phyloP scores from a whole-genome alignment of 2,888 invertebrate species.

The Eupeodes latifasciatus region DNA sequence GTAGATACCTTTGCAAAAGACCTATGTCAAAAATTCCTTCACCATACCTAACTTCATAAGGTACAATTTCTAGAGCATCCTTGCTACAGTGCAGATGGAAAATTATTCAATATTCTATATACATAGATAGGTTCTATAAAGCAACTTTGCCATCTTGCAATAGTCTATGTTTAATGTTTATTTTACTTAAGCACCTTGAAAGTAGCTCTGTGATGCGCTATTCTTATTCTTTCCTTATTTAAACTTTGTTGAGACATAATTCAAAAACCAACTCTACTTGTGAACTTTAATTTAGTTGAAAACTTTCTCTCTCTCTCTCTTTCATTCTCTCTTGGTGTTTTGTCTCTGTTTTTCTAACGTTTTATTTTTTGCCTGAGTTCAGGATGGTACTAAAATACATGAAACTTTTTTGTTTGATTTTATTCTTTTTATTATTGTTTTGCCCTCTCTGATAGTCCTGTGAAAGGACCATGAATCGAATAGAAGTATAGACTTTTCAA shows the following conservation, averaged over 20 bases:
- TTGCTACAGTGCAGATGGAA: too few species aligned
- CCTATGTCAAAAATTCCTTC: too few species aligned
- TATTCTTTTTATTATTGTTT: constrained; percentile 1
- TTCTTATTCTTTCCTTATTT: not conserved
- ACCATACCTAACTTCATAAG: too few species aligned
- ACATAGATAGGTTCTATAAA: too few species aligned
- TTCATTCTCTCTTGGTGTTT: constrained; percentile 25
- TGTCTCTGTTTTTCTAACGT: not conserved
- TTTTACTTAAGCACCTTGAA: constrained; percentile 40
- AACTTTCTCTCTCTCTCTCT: constrained; percentile 42
- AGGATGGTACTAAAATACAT: constrained; percentile 2
- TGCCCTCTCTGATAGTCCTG: not conserved
- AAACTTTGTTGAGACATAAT: constrained; percentile 13
- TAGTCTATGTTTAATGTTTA: constrained; percentile 33
- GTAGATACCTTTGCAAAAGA: too few species aligned
- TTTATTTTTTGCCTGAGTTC: constrained; percentile 15
- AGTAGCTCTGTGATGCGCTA: not conserved
- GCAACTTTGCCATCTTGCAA: too few species aligned
- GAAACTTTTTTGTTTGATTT: constrained; percentile 26
- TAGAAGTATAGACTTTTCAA: constrained; percentile 9
- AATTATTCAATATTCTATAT: too few species aligned
- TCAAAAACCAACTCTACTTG: constrained; percentile 46
- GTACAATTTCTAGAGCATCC: too few species aligned
- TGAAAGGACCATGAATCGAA: not conserved
- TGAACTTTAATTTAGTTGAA: constrained; percentile 68